phyloP scores from a whole-genome alignment of 2,888 invertebrate species.

The Sinotaia quadrata region DNA sequence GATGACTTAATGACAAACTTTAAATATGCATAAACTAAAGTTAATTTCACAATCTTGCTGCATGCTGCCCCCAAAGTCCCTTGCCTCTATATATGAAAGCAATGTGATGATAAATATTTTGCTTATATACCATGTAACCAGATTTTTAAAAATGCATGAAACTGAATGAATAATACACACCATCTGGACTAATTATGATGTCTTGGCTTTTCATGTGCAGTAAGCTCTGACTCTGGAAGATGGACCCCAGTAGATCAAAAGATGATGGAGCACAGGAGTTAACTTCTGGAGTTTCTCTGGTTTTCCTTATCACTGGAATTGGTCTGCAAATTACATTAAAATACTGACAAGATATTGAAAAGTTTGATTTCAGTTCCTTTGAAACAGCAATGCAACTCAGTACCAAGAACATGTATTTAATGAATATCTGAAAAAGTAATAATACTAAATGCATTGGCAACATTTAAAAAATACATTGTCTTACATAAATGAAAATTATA shows the following conservation, averaged over 20 bases:
- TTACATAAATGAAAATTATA: no score
- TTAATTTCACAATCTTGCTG: no score
- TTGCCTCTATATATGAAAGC: no score
- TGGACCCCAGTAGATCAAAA: constrained; percentile 70
- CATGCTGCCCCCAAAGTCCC: no score
- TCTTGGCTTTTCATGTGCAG: constrained; percentile 65
- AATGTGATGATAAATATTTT: no score
- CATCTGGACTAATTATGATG: constrained; percentile 70
- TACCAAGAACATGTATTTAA: no score
- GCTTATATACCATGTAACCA: no score
- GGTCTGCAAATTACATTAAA: constrained; percentile 6
- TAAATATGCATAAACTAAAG: no score
- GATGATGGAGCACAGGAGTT: neutral
- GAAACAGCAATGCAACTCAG: neutral
- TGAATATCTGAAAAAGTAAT: neutral
- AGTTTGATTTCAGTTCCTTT: neutral
- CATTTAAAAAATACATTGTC: neutral
- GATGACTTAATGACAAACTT: no score
- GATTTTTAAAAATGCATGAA: neutral
- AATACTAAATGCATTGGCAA: neutral
- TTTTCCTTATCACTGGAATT: constrained; percentile 5
- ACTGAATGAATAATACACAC: constrained; percentile 43
- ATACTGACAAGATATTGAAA: neutral
- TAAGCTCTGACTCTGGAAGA: constrained; percentile 68
- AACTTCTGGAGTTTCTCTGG: neutral